A percentile compares a stretch with the other conserved stretches of the same genome.
Conservation (phyloP, 2,888 invertebrate genomes). For the Parthenolecanium corni region DNA sequence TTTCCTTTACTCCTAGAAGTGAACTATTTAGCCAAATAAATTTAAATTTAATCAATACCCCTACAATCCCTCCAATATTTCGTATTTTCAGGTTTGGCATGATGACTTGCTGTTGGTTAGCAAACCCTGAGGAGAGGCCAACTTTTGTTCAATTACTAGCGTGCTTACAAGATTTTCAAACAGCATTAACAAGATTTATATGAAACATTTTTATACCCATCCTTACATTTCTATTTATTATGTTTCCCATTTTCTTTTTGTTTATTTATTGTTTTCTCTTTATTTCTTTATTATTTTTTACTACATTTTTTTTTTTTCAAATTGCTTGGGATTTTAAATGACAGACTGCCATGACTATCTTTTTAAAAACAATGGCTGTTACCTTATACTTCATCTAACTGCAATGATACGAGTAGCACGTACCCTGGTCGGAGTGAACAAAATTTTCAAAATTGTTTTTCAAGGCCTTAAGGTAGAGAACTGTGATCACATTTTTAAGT, state of each 20-base stretch:
- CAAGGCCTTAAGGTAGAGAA: no score
- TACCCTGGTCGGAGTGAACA: no score
- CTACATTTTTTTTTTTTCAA: background rate
- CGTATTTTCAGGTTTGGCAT: slow-evolving; percentile 51
- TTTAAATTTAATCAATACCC: no score
- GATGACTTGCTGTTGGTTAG: slow-evolving; percentile 66
- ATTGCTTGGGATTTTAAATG: background rate
- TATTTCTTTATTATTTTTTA: background rate
- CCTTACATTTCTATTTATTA: background rate
- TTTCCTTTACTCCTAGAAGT: no score
- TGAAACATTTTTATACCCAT: slow-evolving; percentile 35
- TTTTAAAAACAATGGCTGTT: slow-evolving; percentile 2
- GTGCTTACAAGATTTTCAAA: slow-evolving; percentile 60
- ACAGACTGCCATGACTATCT: slow-evolving; percentile 4
- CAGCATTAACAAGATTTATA: slow-evolving; percentile 57
- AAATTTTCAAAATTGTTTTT: no score
- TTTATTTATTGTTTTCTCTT: background rate
- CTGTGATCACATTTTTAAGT: no score
- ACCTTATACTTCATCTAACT: background rate
- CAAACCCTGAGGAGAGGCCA: slow-evolving; percentile 51
- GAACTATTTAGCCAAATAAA: no score
- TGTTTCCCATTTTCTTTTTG: background rate
- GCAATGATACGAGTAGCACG: no score
- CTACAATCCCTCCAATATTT: no score
- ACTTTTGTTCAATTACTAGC: slow-evolving; percentile 57